Evolutionary conservation across 1,140 invertebrate species (phyloP).

Genomic region (Heliconius nattereri): DNA sequence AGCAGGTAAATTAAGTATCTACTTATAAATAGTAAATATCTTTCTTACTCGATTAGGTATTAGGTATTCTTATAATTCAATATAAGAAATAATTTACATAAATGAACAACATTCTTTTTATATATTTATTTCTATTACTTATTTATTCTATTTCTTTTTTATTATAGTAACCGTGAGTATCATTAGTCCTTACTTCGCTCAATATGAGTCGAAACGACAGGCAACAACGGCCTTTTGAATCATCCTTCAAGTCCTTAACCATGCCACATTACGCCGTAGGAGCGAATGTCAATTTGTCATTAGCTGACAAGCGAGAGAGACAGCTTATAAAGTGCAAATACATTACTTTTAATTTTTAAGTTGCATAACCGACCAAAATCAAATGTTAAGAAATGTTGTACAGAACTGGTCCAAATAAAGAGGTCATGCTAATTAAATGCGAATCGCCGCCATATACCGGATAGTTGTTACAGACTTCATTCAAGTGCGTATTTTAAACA

Average conservation of each 20-base stretch:
- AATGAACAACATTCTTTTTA: no score
- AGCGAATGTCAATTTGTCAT: slow-evolving; percentile 1
- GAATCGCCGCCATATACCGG: slow-evolving; percentile 23
- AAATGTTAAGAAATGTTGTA: slow-evolving; percentile 26
- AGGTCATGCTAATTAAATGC: slow-evolving; percentile 27
- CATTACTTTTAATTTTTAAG: slow-evolving; percentile 6
- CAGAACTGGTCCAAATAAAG: slow-evolving; percentile 28
- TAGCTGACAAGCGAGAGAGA: not conserved
- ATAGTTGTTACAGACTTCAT: not conserved
- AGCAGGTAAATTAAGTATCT: slow-evolving; percentile 13
- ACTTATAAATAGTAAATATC: not conserved
- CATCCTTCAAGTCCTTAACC: not conserved
- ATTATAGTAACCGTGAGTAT: not conserved
- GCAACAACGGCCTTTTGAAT: not conserved
- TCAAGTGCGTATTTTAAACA: not conserved
- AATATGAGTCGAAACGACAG: not conserved
- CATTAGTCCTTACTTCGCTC: not conserved
- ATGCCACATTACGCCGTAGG: not conserved
- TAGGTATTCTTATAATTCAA: not conserved
- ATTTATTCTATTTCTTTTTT: no score
- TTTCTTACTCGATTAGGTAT: not conserved
- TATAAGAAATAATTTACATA: not conserved
- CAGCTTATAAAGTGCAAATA: not conserved
- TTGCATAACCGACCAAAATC: slow-evolving; percentile 18
- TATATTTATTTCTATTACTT: no score